Evolutionary conservation across 2,113 vertebrate species (phyloP).

Genomic region (Melanostigma gelatinosum): DNA sequence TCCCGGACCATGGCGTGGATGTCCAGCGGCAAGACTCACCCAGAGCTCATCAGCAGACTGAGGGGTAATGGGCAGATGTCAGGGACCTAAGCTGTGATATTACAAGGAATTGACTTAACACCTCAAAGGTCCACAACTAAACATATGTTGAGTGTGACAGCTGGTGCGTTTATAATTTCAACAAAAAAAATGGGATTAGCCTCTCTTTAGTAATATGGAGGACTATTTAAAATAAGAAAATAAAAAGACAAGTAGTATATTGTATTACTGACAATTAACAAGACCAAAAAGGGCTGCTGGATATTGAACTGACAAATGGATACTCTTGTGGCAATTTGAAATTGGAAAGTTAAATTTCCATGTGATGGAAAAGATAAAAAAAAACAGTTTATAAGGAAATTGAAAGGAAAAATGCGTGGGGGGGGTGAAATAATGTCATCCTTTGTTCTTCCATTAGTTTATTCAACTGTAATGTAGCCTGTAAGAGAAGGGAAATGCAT

Average conservation of each 20-base stretch:
- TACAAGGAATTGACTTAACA: neutral
- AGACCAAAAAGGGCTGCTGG: neutral
- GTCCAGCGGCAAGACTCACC: slow-evolving; percentile 88
- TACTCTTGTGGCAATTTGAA: no score
- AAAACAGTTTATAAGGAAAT: neutral
- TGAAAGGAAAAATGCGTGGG: neutral
- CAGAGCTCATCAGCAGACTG: slow-evolving; percentile 89
- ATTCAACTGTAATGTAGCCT: neutral
- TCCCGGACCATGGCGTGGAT: slow-evolving; percentile 92
- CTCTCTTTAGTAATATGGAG: no score
- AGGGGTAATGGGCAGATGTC: slow-evolving; percentile 76
- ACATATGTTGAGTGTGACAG: neutral
- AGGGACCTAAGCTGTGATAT: neutral
- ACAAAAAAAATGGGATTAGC: neutral
- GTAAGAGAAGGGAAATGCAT: neutral
- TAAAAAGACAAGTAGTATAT: neutral
- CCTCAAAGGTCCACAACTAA: neutral
- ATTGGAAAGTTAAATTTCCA: no score
- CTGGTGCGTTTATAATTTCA: neutral
- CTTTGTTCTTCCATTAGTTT: neutral
- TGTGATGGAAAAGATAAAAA: neutral
- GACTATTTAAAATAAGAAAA: neutral
- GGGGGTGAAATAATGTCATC: neutral
- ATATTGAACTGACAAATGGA: neutral
- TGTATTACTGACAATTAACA: neutral